Evolutionary conservation across 23 tunicate species (phyloP).

Genomic region (Botrylloides violaceus): DNA sequence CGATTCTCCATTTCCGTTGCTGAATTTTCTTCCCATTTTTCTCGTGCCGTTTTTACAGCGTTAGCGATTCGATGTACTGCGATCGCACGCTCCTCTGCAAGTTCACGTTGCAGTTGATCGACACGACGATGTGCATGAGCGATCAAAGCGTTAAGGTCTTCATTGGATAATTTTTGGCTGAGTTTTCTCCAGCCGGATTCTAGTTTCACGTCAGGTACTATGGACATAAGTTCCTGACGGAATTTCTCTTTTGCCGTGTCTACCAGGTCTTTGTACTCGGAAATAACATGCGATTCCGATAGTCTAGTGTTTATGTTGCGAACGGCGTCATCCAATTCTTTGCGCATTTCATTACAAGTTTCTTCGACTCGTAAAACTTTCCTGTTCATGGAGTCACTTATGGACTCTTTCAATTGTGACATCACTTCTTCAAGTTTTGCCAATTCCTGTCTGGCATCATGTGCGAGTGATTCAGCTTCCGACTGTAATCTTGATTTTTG

Average conservation of each 20-base stretch:
- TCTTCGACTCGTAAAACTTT: constrained; percentile 20
- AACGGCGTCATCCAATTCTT: constrained; percentile 37
- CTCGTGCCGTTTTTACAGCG: constrained; percentile 26
- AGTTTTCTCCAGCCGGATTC: constrained; percentile 30
- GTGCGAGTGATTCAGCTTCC: constrained; percentile 33
- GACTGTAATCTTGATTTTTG: constrained; percentile 21
- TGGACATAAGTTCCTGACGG: constrained; percentile 23
- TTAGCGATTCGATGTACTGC: constrained; percentile 22
- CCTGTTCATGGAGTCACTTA: not conserved
- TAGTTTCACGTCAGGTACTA: constrained; percentile 18
- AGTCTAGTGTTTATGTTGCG: constrained; percentile 16
- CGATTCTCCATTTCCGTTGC: not conserved
- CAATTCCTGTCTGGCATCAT: constrained; percentile 46
- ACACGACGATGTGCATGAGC: constrained; percentile 35
- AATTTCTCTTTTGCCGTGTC: constrained; percentile 31
- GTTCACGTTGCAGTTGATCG: constrained; percentile 49
- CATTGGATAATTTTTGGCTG: constrained; percentile 16
- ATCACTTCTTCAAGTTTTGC: constrained; percentile 28
- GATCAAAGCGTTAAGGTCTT: constrained; percentile 18
- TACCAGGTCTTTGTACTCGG: constrained; percentile 20
- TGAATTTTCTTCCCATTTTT: constrained; percentile 20
- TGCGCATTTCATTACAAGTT: constrained; percentile 31
- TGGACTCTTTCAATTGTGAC: constrained; percentile 6
- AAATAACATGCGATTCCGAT: constrained; percentile 26
- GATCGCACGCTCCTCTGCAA: constrained; percentile 33